phyloP scores from a whole-genome alignment of 2,888 invertebrate species.

The Dasypolia templi region DNA sequence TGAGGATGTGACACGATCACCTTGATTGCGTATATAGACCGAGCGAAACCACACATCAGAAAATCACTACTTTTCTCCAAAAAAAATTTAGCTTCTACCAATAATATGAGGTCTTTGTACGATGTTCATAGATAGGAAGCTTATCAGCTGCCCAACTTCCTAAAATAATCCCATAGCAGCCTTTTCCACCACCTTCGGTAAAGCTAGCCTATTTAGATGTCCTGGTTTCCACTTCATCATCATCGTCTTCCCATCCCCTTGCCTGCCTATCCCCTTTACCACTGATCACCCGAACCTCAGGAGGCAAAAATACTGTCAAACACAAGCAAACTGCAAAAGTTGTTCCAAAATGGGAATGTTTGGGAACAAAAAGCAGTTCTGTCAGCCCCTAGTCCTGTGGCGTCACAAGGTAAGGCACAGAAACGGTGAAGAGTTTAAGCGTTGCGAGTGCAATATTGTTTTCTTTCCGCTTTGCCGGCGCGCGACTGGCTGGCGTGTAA shows the following conservation, averaged over 20 bases:
- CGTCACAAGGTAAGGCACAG: slow-evolving; percentile 77
- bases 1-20: not conserved
- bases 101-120: not conserved
- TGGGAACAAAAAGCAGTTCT: slow-evolving; percentile 64
- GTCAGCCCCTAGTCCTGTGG: slow-evolving; percentile 57
- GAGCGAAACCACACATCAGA: not conserved
- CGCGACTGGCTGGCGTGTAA: slow-evolving; percentile 74
- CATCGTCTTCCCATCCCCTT: not conserved
- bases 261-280: too few relatives aligned
- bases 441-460: slow-evolving; percentile 84
- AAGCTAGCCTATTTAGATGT: not conserved
- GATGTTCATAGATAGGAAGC: not conserved
- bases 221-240: not conserved
- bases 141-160: not conserved
- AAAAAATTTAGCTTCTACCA: not conserved
- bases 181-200: too few relatives aligned
- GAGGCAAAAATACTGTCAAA: not conserved
- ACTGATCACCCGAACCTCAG: not conserved
- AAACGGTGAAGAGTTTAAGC: slow-evolving; percentile 83
- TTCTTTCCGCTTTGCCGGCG: slow-evolving; percentile 78
- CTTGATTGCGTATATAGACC: slow-evolving; percentile 43
- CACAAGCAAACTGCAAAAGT: not conserved
- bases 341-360: slow-evolving; percentile 4
- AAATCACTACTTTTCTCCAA: not conserved
- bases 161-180: not conserved